A percentile compares a stretch with the other conserved stretches of the same genome.
These are phyloP conservation scores for Altica lythri DNA, from an alignment of 2,888 invertebrate genomes.

Conservation along the genomic window DNA sequence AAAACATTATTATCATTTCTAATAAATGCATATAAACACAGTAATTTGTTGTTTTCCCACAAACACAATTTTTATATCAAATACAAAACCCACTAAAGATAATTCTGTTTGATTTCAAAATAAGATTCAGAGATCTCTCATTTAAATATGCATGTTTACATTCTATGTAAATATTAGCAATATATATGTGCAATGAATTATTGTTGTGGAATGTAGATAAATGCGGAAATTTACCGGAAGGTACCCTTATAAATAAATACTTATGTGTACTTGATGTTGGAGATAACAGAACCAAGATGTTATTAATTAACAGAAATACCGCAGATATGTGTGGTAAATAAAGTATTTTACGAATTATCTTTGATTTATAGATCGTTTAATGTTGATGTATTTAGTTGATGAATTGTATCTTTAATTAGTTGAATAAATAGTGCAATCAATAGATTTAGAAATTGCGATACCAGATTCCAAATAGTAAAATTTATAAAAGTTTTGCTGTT, in stretches of 20 bases:
- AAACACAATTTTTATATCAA: background rate
- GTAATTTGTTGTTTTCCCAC: background rate
- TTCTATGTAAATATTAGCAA: background rate
- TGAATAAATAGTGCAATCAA: no score
- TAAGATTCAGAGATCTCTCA: no score
- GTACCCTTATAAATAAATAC: background rate
- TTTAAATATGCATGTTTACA: background rate
- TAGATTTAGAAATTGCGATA: no score
- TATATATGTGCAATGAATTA: background rate
- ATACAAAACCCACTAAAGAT: background rate
- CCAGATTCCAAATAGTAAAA: no score
- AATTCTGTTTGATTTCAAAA: background rate
- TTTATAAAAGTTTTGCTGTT: no score
- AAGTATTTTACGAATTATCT: no score
- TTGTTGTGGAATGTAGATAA: background rate
- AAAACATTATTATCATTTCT: no score
- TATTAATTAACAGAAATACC: background rate
- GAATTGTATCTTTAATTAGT: no score
- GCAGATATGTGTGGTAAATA: background rate
- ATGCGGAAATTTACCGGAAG: slow-evolving; percentile 3
- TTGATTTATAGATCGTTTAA: no score
- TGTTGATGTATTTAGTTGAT: no score
- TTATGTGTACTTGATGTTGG: background rate
- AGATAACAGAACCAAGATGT: background rate
- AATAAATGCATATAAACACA: no score